Conservation (phyloP, 2,888 invertebrate species). For the Diarsia brunnea region DNA sequence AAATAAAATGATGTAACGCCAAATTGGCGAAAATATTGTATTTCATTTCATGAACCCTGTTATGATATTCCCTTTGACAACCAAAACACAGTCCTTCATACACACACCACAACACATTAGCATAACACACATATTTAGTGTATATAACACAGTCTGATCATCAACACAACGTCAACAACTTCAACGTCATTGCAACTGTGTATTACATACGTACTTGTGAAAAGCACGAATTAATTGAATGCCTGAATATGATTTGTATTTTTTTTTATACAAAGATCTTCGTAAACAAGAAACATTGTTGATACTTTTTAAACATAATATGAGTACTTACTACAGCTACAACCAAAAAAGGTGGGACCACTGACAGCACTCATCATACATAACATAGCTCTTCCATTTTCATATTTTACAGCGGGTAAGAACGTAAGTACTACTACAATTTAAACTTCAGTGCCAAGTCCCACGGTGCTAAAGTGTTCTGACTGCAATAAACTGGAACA, state of each 20-base stretch:
- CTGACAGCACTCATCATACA: background rate
- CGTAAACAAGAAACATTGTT: background rate
- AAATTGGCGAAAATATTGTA: constrained; percentile 76
- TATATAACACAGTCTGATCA: no score
- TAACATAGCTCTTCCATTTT: constrained; percentile 20
- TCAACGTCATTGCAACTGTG: no score
- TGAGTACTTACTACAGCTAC: background rate
- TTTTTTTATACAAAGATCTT: background rate
- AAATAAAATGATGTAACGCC: constrained; percentile 80
- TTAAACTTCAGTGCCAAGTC: constrained; percentile 18
- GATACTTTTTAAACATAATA: background rate
- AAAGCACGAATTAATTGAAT: background rate
- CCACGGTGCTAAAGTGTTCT: constrained; percentile 20
- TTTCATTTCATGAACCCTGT: constrained; percentile 46
- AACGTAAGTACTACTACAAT: constrained; percentile 7
- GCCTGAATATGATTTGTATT: background rate
- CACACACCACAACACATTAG: no score
- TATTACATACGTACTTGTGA: no score
- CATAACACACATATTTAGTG: no score
- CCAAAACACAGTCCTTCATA: background rate
- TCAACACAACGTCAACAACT: no score
- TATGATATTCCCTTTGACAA: background rate
- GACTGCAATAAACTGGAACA: constrained; percentile 40
- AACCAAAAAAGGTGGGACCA: background rate
- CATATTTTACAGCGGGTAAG: constrained; percentile 12